phyloP scores from a whole-genome alignment of 2,797 vertebrate genomes.

The Lagorchestes hirsutus region DNA sequence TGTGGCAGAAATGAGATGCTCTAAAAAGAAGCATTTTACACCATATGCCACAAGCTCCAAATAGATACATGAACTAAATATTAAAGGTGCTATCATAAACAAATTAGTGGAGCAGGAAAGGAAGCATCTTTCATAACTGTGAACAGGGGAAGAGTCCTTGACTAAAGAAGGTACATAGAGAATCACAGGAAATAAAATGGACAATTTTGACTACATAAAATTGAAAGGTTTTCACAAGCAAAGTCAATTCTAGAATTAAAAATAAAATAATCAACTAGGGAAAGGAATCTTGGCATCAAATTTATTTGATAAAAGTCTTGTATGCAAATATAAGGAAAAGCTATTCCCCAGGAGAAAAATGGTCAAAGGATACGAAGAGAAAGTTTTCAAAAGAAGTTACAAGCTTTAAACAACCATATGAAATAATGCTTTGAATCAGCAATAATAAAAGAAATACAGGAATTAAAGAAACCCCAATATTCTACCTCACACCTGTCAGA shows the following conservation, averaged over 20 bases:
- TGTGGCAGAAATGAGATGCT: background rate
- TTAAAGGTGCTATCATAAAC: background rate
- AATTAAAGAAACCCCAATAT: background rate
- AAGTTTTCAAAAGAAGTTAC: background rate
- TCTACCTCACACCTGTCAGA: background rate
- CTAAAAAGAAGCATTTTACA: background rate
- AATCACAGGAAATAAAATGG: background rate
- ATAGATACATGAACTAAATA: background rate
- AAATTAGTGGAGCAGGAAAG: background rate
- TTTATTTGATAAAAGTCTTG: background rate
- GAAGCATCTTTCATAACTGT: background rate
- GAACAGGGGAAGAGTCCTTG: background rate
- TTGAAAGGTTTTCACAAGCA: background rate
- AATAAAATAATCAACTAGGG: background rate
- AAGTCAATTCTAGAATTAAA: background rate
- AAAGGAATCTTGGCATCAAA: background rate
- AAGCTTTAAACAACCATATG: background rate
- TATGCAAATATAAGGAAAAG: background rate
- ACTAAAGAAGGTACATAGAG: background rate
- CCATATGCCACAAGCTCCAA: background rate
- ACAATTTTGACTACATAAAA: background rate
- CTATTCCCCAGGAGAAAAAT: background rate
- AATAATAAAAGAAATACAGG: background rate
- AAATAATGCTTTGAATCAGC: background rate
- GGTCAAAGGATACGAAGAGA: background rate